Evolutionary conservation across 1,140 invertebrate species (phyloP).

Genomic region (Tetraneura akinire): DNA sequence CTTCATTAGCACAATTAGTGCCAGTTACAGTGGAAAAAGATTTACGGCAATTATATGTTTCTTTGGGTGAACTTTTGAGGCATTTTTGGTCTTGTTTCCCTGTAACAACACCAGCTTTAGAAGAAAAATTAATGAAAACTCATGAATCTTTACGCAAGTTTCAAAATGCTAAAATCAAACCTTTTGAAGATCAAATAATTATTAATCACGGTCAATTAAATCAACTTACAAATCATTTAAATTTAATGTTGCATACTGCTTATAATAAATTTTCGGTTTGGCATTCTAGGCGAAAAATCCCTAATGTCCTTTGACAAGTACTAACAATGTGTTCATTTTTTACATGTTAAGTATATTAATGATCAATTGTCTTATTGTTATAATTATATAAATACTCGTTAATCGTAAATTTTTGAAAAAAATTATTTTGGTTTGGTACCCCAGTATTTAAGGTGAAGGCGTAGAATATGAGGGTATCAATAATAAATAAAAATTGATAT

Average conservation of each 20-base stretch:
- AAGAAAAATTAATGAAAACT: conserved; percentile 82
- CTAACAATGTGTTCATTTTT: conserved; percentile 10
- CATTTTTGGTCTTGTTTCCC: conserved; percentile 96
- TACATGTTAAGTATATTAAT: not conserved
- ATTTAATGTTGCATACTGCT: conserved; percentile 79
- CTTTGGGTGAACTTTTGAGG: conserved; percentile 81
- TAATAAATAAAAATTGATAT: conserved; percentile 8
- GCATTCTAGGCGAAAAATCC: conserved; percentile 72
- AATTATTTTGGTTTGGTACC: not conserved
- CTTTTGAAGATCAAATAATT: conserved; percentile 79
- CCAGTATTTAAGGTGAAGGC: not conserved
- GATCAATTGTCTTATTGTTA: not conserved
- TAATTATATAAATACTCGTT: not conserved
- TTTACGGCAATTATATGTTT: conserved; percentile 79
- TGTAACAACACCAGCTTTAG: conserved; percentile 73
- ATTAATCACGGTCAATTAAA: conserved; percentile 76
- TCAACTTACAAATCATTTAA: conserved; percentile 81
- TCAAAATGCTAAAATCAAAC: conserved; percentile 80
- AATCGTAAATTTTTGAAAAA: not conserved
- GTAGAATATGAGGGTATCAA: not conserved
- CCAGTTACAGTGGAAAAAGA: conserved; percentile 81
- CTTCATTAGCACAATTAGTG: conserved; percentile 74
- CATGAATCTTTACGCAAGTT: conserved; percentile 85
- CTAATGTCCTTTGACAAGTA: conserved; percentile 42
- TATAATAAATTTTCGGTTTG: conserved; percentile 81